Conservation (phyloP, 2,113 vertebrate species). For the Telmatochromis brichardi region DNA sequence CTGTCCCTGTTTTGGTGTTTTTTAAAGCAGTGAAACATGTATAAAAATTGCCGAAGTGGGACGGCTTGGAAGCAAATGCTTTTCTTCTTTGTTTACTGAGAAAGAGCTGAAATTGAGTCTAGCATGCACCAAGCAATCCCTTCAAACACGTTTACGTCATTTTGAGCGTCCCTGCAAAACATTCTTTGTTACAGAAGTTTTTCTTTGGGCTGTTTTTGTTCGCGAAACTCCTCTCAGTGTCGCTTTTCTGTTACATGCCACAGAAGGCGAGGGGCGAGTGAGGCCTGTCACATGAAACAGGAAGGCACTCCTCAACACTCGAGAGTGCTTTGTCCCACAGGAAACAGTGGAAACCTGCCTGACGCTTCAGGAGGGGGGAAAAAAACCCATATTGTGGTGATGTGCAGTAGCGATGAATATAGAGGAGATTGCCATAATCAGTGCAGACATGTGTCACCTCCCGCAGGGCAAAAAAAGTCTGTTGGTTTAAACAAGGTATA, state of each 20-base stretch:
- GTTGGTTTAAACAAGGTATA: background rate
- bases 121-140: background rate
- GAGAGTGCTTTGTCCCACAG: background rate
- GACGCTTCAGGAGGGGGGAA: background rate
- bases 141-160: background rate
- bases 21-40: background rate
- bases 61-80: background rate
- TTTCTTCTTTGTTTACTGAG: background rate
- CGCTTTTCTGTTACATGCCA: background rate
- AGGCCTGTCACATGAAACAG: constrained; percentile 21
- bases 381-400: background rate
- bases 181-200: background rate
- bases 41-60: background rate
- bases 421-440: background rate
- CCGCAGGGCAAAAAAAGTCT: background rate
- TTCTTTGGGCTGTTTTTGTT: background rate
- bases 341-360: background rate
- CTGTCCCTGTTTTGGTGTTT: background rate
- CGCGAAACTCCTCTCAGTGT: background rate
- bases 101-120: background rate
- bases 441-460: background rate
- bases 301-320: constrained; percentile 17
- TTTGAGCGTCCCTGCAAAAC: background rate
- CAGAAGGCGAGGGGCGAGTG: background rate
- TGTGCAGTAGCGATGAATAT: background rate